Percentiles rank a stretch among this genome's conserved stretches.
These are phyloP conservation scores for Sarcophaga variegata DNA, from an alignment of 2,888 invertebrate species.

Conservation along the genomic window DNA sequence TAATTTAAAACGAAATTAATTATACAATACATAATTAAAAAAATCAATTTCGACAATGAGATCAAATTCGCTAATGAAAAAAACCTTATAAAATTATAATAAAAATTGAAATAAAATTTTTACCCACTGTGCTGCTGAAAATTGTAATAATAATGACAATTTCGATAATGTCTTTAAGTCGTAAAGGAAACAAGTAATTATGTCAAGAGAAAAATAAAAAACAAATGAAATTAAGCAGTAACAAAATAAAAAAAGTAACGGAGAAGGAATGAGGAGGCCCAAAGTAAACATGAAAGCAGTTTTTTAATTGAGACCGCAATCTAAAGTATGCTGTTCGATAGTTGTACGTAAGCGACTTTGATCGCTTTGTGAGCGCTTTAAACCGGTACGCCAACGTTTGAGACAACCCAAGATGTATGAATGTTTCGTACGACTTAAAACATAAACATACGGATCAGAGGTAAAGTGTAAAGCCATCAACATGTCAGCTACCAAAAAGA, in stretches of 20 bases:
- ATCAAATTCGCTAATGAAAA: background rate
- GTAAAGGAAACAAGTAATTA: conserved; percentile 46
- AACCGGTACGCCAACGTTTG: conserved; percentile 79
- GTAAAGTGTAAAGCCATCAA: conserved; percentile 91
- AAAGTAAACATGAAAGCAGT: background rate
- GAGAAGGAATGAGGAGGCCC: background rate
- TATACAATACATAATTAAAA: background rate
- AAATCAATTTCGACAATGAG: background rate
- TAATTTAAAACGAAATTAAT: background rate
- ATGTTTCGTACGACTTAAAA: conserved; percentile 85
- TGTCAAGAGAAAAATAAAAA: background rate
- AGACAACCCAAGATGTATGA: conserved; percentile 78
- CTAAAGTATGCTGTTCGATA: conserved; percentile 78
- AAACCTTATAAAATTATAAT: background rate
- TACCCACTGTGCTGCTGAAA: conserved; percentile 48
- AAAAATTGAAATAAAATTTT: background rate
- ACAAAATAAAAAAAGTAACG: background rate
- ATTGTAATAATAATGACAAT: conserved; percentile 9
- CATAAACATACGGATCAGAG: conserved; percentile 92
- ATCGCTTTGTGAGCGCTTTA: conserved; percentile 79
- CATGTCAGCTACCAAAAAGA: conserved; percentile 86
- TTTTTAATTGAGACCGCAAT: conserved; percentile 76
- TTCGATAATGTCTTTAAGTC: conserved; percentile 24
- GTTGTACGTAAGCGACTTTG: conserved; percentile 80
- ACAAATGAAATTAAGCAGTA: conserved; percentile 18